Evolutionary conservation across 2,113 vertebrate species (phyloP).

Genomic region (Chaenogobius annularis): DNA sequence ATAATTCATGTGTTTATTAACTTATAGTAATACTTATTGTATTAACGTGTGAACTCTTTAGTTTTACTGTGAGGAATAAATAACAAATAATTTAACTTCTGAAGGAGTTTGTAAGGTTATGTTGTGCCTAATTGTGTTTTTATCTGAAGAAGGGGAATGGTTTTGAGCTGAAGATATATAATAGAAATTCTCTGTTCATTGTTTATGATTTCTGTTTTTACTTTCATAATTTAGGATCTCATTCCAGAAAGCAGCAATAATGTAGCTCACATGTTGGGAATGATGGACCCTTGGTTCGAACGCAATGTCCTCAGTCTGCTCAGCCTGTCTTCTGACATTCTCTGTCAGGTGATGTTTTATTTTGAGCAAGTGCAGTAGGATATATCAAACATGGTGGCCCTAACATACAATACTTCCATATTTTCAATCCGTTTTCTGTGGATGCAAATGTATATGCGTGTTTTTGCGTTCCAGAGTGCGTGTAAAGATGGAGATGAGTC

Average conservation of each 20-base stretch:
- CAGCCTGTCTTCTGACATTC: constrained; percentile 84
- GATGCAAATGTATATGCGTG: neutral
- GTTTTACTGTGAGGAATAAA: too few species aligned
- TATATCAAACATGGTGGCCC: neutral
- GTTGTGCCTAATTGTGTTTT: neutral
- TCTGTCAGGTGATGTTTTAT: constrained; percentile 82
- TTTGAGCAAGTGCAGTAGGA: neutral
- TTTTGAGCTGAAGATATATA: neutral
- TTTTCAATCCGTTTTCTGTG: neutral
- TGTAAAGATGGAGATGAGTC: constrained; percentile 70
- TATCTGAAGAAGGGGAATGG: too few species aligned
- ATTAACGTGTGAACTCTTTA: neutral
- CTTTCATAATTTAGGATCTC: neutral
- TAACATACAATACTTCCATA: neutral
- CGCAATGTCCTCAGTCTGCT: constrained; percentile 89
- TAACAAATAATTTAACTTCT: too few species aligned
- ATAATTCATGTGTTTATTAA: neutral
- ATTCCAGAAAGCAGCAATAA: constrained; percentile 77
- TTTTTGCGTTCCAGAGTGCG: constrained; percentile 52
- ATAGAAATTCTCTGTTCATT: too few species aligned
- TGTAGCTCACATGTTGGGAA: constrained; percentile 87
- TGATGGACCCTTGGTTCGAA: constrained; percentile 94
- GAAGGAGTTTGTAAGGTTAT: neutral
- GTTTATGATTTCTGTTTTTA: neutral
- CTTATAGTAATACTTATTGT: neutral